phyloP scores from a whole-genome alignment of 2,113 vertebrate genomes.

The Thalassarche chlororhynchos region DNA sequence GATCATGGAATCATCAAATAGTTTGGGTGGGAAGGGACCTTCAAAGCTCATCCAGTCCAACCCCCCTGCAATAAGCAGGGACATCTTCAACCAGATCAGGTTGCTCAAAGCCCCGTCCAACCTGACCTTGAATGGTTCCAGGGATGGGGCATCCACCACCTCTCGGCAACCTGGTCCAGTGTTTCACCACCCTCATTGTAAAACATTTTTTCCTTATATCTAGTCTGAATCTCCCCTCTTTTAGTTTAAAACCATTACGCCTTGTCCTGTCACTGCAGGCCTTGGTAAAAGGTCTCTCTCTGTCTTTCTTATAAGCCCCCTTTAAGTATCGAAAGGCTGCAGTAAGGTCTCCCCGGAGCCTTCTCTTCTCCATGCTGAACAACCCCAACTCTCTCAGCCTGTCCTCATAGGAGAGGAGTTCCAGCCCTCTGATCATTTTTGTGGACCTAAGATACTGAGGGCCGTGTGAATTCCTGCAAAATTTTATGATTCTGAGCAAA shows the following conservation, averaged over 20 bases:
- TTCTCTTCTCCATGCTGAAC: not conserved
- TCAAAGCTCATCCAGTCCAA: not conserved
- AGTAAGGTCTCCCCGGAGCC: accelerated
- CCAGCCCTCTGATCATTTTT: not conserved
- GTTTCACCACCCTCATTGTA: accelerated
- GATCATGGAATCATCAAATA: not conserved
- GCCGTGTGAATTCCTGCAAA: not conserved
- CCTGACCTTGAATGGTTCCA: not conserved
- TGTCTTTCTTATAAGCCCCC: not conserved
- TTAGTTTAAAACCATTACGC: not conserved
- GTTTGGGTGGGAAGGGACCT: not conserved
- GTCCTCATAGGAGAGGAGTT: accelerated
- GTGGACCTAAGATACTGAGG: too few species aligned
- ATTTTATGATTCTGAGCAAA: not conserved
- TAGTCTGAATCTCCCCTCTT: not conserved
- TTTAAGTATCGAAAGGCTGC: accelerated
- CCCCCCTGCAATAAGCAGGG: accelerated
- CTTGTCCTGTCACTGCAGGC: accelerated
- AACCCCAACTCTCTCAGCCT: not conserved
- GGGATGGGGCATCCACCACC: not conserved
- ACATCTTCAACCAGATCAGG: not conserved
- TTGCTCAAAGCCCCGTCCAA: accelerated
- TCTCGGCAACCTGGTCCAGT: accelerated
- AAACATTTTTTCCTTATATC: not conserved
- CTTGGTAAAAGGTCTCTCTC: not conserved